Percentiles rank a stretch among this genome's conserved stretches.
These are phyloP conservation scores for Brachionus asplanchnoidis DNA, from an alignment of 1,140 invertebrate genomes.

Conservation along the genomic window DNA sequence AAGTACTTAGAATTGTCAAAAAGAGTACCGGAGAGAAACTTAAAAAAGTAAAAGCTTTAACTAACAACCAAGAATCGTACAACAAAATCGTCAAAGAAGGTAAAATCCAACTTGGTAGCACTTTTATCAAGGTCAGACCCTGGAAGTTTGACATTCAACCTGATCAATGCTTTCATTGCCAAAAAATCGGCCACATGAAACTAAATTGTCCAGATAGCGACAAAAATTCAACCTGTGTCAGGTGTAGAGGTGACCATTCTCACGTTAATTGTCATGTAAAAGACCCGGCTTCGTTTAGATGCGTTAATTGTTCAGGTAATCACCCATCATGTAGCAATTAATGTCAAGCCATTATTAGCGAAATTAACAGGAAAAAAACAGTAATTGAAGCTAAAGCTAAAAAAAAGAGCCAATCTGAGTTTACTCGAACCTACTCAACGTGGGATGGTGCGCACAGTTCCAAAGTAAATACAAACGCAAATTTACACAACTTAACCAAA, in stretches of 20 bases:
- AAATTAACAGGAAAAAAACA: neutral
- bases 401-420: neutral
- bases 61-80: neutral
- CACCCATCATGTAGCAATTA: neutral
- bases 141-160: neutral
- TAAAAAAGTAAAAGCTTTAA: neutral
- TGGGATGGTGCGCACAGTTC: neutral
- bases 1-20: neutral
- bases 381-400: neutral
- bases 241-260: neutral
- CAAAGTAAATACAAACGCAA: neutral
- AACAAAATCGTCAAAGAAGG: neutral
- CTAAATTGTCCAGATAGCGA: neutral
- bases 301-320: neutral
- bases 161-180: neutral
- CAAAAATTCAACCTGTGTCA: neutral
- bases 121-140: neutral
- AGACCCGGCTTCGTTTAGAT: neutral
- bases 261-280: neutral
- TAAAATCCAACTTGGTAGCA: neutral
- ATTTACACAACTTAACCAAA: neutral
- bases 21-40: neutral
- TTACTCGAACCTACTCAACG: neutral
- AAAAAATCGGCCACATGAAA: neutral
- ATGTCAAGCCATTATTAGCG: too few relatives aligned